Evolutionary conservation across 2,113 vertebrate species (phyloP).

Genomic region (Brevimyrus niger): DNA sequence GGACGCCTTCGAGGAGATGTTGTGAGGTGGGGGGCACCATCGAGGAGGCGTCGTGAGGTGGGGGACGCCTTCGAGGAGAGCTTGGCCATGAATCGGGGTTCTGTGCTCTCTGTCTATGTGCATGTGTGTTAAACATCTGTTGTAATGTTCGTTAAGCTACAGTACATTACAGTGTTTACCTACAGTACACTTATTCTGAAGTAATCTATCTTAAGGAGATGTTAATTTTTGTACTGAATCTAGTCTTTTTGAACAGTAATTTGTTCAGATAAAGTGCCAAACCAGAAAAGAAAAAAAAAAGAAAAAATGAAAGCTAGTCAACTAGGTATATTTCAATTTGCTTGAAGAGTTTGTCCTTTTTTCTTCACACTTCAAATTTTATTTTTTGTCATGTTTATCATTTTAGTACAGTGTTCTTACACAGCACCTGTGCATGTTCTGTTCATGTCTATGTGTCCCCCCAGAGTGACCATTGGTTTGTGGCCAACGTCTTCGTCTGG

Average conservation of each 20-base stretch:
- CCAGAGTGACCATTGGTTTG: constrained; percentile 13
- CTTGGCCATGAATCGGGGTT: constrained; percentile 19
- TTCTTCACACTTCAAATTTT: constrained; percentile 11
- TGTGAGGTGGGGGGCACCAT: too few species aligned
- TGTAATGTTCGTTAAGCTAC: constrained; percentile 87
- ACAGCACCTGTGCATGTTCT: constrained; percentile 10
- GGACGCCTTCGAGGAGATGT: too few species aligned
- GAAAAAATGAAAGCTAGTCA: constrained; percentile 48
- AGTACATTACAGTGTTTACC: constrained; percentile 86
- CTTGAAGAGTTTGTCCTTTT: constrained; percentile 63
- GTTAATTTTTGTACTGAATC: constrained; percentile 74
- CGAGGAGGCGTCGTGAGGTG: constrained; percentile 34
- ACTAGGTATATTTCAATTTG: constrained; percentile 44
- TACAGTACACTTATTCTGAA: constrained; percentile 73
- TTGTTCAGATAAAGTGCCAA: constrained; percentile 98
- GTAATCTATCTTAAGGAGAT: constrained; percentile 74
- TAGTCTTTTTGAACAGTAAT: constrained; percentile 80
- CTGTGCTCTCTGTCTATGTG: constrained; percentile 70
- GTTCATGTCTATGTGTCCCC: constrained; percentile 37
- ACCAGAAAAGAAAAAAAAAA: constrained; percentile 56
- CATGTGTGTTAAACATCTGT: constrained; percentile 91
- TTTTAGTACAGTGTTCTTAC: not conserved
- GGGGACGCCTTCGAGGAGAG: too few species aligned
- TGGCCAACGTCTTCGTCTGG: constrained; percentile 32
- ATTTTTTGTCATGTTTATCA: not conserved